phyloP scores from a whole-genome alignment of 2,797 vertebrate species.

The Ptychadena robeensis region DNA sequence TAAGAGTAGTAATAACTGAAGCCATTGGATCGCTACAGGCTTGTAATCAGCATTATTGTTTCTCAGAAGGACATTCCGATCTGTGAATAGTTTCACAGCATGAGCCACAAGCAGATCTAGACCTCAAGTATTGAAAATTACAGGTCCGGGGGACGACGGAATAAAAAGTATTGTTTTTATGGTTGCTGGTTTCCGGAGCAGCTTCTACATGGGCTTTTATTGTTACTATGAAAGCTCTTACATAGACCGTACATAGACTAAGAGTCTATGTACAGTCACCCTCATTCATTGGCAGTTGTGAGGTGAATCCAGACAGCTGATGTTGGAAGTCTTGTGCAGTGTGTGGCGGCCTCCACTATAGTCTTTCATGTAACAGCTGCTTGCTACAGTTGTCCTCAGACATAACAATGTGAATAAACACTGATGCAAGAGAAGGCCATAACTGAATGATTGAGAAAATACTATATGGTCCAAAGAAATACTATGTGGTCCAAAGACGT shows the following conservation, averaged over 20 bases:
- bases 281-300: background rate
- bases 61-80: no score
- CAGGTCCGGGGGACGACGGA: background rate
- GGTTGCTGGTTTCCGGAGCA: background rate
- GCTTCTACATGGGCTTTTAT: background rate
- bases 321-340: background rate
- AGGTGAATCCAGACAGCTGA: background rate
- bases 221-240: background rate
- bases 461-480: background rate
- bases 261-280: no score
- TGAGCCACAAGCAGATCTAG: background rate
- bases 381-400: background rate
- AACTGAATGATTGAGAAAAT: background rate
- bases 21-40: no score
- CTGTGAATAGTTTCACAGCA: background rate
- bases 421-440: background rate
- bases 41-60: no score
- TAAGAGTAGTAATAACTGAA: no score
- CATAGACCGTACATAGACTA: no score
- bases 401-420: slow-evolving; percentile 7
- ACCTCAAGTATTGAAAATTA: background rate
- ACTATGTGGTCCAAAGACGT: background rate
- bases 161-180: background rate
- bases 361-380: background rate
- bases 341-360: background rate